phyloP scores from a whole-genome alignment of 1,140 invertebrate genomes.

The Parapsyche elsis region DNA sequence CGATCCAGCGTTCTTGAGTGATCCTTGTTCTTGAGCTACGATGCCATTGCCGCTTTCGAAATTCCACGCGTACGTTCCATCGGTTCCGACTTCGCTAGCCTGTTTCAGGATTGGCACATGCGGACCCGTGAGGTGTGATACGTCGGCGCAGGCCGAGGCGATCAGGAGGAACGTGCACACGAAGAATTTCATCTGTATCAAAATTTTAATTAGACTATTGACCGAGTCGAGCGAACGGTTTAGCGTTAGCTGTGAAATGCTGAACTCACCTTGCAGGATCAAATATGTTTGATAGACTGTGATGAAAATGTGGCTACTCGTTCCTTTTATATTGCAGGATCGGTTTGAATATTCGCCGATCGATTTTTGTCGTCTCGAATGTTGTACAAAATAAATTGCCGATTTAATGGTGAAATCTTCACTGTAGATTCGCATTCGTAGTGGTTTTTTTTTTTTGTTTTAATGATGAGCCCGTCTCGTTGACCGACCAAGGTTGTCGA shows the following conservation, averaged over 20 bases:
- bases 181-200: slow-evolving; percentile 37
- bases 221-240: too few species aligned
- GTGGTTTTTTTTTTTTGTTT: too few species aligned
- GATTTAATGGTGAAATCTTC: background rate
- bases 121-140: slow-evolving; percentile 47
- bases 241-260: too few species aligned
- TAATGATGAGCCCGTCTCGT: too few species aligned
- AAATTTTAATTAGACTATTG: background rate
- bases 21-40: slow-evolving; percentile 62
- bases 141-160: slow-evolving; percentile 33
- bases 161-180: background rate
- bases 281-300: background rate
- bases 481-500: background rate
- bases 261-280: background rate
- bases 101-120: slow-evolving; percentile 61
- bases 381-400: background rate
- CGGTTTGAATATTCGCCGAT: background rate
- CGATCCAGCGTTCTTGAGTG: slow-evolving; percentile 32
- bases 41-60: slow-evolving; percentile 70
- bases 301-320: background rate
- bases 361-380: background rate
- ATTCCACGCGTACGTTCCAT: slow-evolving; percentile 62
- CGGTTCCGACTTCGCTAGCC: slow-evolving; percentile 59
- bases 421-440: too few species aligned
- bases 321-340: background rate